phyloP scores from a whole-genome alignment of 1,140 invertebrate species.

The Tetraneura akinire region DNA sequence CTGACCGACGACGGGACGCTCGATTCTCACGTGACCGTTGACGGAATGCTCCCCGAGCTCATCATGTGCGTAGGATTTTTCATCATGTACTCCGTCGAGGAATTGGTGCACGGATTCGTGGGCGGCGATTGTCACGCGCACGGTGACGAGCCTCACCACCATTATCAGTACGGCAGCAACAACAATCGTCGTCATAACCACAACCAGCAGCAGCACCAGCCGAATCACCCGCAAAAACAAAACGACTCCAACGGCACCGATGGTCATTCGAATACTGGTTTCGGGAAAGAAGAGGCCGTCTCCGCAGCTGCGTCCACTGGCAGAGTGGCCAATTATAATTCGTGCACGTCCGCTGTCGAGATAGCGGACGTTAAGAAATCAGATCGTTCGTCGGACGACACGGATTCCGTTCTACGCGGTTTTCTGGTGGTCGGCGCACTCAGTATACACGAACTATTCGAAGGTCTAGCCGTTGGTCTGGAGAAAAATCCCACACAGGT shows the following conservation, averaged over 20 bases:
- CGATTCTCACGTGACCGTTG: neutral
- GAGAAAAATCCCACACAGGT: constrained; percentile 57
- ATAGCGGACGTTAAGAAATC: constrained; percentile 35
- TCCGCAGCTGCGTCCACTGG: neutral
- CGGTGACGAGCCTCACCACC: neutral
- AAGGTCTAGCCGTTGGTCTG: constrained; percentile 69
- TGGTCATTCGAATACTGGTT: neutral
- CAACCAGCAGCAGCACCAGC: neutral
- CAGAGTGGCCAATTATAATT: constrained; percentile 43
- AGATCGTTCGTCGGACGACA: neutral
- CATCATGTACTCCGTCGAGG: constrained; percentile 64
- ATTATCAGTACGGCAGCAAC: too few species aligned
- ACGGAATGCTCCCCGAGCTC: constrained; percentile 59
- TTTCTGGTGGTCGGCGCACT: constrained; percentile 65
- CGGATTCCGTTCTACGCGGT: constrained; percentile 57
- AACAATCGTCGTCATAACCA: neutral
- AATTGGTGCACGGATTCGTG: constrained; percentile 53
- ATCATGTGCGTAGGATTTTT: constrained; percentile 65
- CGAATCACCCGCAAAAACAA: neutral
- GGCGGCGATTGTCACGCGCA: neutral
- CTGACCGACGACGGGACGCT: constrained; percentile 27
- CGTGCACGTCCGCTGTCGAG: constrained; percentile 35
- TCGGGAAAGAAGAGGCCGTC: neutral
- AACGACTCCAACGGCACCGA: neutral
- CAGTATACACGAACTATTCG: constrained; percentile 68